A percentile compares a stretch with the other conserved stretches of the same genome.
Conservation (phyloP, 2,888 invertebrate species). For the Ganaspis brasiliensis region DNA sequence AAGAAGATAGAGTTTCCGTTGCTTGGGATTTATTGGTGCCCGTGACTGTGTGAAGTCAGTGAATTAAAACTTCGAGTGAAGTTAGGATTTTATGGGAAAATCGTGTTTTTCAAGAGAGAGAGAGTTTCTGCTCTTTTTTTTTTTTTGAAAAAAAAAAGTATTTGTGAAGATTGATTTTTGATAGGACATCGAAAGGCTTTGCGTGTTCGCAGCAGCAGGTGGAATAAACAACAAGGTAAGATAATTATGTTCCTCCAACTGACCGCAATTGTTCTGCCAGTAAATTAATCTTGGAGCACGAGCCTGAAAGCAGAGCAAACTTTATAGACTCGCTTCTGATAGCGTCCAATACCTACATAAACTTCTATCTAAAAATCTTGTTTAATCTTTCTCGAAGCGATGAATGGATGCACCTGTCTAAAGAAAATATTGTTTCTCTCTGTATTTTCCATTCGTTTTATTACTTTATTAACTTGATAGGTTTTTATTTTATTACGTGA, state of each 20-base stretch:
- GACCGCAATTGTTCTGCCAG: slow-evolving; percentile 20
- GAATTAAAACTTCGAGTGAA: background rate
- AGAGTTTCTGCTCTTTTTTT: too few species aligned
- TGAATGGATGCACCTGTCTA: background rate
- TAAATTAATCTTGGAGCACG: slow-evolving; percentile 9
- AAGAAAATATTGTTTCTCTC: background rate
- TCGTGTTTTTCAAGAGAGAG: background rate
- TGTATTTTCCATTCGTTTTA: background rate
- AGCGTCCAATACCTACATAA: background rate
- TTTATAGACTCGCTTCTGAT: slow-evolving; percentile 12
- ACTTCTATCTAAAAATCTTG: slow-evolving; percentile 1
- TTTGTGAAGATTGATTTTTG: background rate
- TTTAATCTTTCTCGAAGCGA: background rate
- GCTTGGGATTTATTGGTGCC: background rate
- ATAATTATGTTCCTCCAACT: slow-evolving; percentile 13
- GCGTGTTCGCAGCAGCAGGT: background rate
- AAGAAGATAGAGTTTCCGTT: too few species aligned
- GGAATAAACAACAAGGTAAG: slow-evolving; percentile 35
- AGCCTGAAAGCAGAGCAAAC: background rate
- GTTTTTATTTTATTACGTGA: background rate
- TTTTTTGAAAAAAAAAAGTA: background rate
- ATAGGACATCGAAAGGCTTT: background rate
- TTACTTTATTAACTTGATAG: background rate
- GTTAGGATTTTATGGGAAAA: background rate
- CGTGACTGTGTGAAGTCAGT: background rate